Base-by-base conservation (phyloP, 2,797 vertebrate genomes). In the Sitta carolinensis region DNA sequence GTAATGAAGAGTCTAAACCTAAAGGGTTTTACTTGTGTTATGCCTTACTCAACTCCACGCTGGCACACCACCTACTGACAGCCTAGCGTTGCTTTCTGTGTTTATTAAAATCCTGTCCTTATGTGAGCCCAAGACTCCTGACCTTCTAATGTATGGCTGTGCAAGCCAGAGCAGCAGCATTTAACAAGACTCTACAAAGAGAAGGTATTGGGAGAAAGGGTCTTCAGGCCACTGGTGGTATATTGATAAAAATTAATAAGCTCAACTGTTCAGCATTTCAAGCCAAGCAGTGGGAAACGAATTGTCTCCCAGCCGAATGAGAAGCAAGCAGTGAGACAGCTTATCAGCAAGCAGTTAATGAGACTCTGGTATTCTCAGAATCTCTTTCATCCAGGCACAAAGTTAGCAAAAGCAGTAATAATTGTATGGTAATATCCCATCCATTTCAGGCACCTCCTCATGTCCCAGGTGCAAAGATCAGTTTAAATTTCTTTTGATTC, bases 1-100 rank as follows among this genome's bases (percentile, higher is more conserved):
- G 22, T 72, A 75, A 36, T 4, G 2, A 82, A 38, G 64, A 45
- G 20, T 4, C 36, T 59, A 16, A 69, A 57, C 43, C 38, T 57
- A 32, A 79, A 79, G 42, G 26, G 34, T 59, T 93, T 83, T 19
- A 13, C 36, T 77, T 16, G 11, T 63, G 52, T 27, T 84, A 10
- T 14, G 52, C 51, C 15, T 75, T 34, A 29, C 50, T 55, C 72
- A 95, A 13, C 18, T 47, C 69, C 90, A 82, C 19, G n/a, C 90
- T 95, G 90, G 63, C 58, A 90, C 87, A 95, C 68, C 81, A 89
- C 89, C 92, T 95, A 74, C 94, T 91, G 94, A 93, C 72, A 87
- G 78, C 81, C 47, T 57, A 58, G 78, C 0, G 0, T 3, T 30
- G 43, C n/a, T 85, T 80, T 63, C 78, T 1, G 1, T 12, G 19